Conservation (phyloP, 2,888 invertebrate genomes). For the Xanthia icteritia region DNA sequence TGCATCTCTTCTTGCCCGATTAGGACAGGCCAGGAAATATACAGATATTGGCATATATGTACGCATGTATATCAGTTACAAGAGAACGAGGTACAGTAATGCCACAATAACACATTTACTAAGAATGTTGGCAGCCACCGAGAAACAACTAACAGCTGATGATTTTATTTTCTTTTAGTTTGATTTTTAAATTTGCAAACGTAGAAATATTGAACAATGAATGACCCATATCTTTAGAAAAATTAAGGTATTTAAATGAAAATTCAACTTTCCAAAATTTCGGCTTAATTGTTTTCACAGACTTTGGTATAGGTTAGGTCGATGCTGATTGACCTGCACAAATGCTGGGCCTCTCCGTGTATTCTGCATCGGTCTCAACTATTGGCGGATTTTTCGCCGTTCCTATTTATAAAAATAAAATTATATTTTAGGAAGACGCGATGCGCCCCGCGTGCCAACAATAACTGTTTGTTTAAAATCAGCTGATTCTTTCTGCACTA, state of each 20-base stretch:
- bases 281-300: neutral
- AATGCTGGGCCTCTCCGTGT: neutral
- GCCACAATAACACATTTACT: constrained; percentile 53
- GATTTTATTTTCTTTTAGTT: constrained; percentile 20
- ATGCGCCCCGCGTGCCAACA: constrained; percentile 13
- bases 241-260: neutral
- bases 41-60: neutral
- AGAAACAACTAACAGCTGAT: constrained; percentile 22
- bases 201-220: neutral
- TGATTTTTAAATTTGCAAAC: constrained; percentile 21
- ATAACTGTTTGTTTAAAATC: constrained; percentile 34
- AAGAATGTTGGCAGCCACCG: constrained; percentile 54
- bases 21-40: neutral
- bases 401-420: constrained; percentile 26
- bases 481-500: constrained; percentile 30
- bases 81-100: constrained; percentile 15
- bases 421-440: constrained; percentile 28
- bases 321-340: neutral
- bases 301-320: neutral
- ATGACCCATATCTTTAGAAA: constrained; percentile 3
- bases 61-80: constrained; percentile 21
- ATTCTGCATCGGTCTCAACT: neutral
- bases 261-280: neutral
- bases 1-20: constrained; percentile 23
- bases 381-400: neutral